A percentile compares a stretch with the other conserved stretches of the same genome.
Evolutionary conservation across 2,113 vertebrate genomes (phyloP).

Genomic region (Vulpes lagopus): DNA sequence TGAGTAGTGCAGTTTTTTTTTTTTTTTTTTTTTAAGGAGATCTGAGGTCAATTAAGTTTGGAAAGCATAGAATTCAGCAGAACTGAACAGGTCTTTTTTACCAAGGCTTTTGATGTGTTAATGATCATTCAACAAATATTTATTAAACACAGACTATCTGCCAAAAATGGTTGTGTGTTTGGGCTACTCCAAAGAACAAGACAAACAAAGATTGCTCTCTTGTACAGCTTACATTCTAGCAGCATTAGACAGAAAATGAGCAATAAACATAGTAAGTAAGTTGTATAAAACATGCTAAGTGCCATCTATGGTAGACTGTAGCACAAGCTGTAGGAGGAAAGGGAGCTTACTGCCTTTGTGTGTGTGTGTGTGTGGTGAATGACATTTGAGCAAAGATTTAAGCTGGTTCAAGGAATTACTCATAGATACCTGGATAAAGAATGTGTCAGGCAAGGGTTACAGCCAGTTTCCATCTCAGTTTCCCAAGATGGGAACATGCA

Average conservation of each 20-base stretch:
- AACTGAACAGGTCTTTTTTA: not conserved
- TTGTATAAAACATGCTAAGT: not conserved
- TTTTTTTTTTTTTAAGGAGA: not conserved
- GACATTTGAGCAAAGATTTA: not conserved
- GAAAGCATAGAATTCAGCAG: not conserved
- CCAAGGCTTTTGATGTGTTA: not conserved
- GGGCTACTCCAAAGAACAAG: not conserved
- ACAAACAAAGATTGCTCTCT: not conserved
- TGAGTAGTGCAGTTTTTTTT: not conserved
- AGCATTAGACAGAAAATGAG: not conserved
- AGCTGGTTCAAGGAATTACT: not conserved
- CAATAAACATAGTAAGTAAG: not conserved
- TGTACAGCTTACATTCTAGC: not conserved
- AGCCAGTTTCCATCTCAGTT: not conserved
- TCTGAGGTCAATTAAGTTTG: not conserved
- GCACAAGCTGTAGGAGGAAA: not conserved
- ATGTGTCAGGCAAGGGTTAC: not conserved
- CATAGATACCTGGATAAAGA: not conserved
- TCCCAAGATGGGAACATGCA: not conserved
- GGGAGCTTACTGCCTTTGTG: too few relatives aligned
- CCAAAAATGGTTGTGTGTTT: not conserved
- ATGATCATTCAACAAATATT: conserved; percentile 29
- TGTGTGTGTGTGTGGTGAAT: too few relatives aligned
- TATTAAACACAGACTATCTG: not conserved
- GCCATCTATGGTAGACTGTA: not conserved